Conservation (phyloP, 2,797 vertebrate species). For the Phoebastria nigripes region DNA sequence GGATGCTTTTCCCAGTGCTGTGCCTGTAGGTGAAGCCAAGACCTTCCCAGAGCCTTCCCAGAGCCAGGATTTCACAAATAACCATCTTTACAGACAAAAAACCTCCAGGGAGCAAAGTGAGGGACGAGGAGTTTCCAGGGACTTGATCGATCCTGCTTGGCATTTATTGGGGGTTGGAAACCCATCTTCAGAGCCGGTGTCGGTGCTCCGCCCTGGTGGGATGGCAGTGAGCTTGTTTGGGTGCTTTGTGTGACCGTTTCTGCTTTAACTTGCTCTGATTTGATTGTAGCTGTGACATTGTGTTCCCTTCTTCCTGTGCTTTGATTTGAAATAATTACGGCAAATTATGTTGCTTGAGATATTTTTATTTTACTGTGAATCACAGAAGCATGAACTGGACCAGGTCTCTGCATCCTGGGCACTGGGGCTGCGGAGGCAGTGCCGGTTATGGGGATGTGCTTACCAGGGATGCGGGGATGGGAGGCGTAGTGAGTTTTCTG, state of each 20-base stretch:
- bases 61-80: neutral
- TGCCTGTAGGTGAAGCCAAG: neutral
- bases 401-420: neutral
- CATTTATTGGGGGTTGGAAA: rapidly evolving
- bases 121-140: neutral
- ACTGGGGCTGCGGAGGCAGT: neutral
- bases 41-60: neutral
- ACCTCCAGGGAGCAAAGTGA: neutral
- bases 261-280: neutral
- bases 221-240: neutral
- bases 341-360: neutral
- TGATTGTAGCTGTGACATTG: too few species aligned
- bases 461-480: neutral
- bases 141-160: rapidly evolving
- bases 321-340: neutral
- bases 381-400: too few species aligned
- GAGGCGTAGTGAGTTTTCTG: neutral
- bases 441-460: too few species aligned
- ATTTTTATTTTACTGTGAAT: neutral
- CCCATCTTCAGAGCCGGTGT: rapidly evolving
- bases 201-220: rapidly evolving
- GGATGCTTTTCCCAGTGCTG: neutral
- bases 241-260: neutral
- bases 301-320: neutral
- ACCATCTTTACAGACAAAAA: neutral